phyloP scores from a whole-genome alignment of 2,888 invertebrate species.

The Drosophila recens region DNA sequence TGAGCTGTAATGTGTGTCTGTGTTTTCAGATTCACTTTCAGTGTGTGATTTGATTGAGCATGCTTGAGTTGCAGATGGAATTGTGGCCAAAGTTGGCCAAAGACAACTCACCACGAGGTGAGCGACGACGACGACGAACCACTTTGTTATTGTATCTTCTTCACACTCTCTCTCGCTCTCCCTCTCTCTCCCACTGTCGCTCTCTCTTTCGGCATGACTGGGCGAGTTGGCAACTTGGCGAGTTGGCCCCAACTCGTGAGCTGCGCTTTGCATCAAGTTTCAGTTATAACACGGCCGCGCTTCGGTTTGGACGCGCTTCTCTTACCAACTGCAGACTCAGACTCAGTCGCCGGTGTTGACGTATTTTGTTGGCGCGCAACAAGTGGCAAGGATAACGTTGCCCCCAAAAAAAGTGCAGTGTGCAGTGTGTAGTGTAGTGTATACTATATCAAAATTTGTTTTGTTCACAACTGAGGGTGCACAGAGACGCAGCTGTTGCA shows the following conservation, averaged over 20 bases:
- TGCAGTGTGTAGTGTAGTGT: slow-evolving; percentile 31
- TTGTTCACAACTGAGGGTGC: background rate
- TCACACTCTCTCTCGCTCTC: slow-evolving; percentile 37
- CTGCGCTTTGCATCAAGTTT: slow-evolving; percentile 69
- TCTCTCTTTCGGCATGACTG: slow-evolving; percentile 23
- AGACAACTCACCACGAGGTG: slow-evolving; percentile 56
- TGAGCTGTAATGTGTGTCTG: slow-evolving; percentile 47
- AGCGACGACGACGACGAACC: slow-evolving; percentile 7
- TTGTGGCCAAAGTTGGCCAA: slow-evolving; percentile 1
- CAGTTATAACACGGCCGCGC: slow-evolving; percentile 81
- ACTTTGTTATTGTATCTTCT: slow-evolving; percentile 27
- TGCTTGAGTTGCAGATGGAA: slow-evolving; percentile 47
- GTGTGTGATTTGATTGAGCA: slow-evolving; percentile 69
- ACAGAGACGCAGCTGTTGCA: slow-evolving; percentile 21
- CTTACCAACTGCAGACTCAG: background rate
- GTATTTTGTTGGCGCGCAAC: slow-evolving; percentile 20
- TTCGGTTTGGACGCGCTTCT: slow-evolving; percentile 78
- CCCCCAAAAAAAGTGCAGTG: slow-evolving; percentile 21
- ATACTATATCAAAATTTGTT: background rate
- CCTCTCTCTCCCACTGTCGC: slow-evolving; percentile 6
- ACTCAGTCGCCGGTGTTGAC: slow-evolving; percentile 1
- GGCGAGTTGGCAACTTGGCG: slow-evolving; percentile 53
- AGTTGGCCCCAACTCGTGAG: slow-evolving; percentile 50
- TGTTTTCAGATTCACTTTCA: slow-evolving; percentile 76
- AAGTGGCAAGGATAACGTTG: slow-evolving; percentile 46